Base-by-base conservation (phyloP, 1,140 invertebrate species). In the Cydia fagiglandana region DNA sequence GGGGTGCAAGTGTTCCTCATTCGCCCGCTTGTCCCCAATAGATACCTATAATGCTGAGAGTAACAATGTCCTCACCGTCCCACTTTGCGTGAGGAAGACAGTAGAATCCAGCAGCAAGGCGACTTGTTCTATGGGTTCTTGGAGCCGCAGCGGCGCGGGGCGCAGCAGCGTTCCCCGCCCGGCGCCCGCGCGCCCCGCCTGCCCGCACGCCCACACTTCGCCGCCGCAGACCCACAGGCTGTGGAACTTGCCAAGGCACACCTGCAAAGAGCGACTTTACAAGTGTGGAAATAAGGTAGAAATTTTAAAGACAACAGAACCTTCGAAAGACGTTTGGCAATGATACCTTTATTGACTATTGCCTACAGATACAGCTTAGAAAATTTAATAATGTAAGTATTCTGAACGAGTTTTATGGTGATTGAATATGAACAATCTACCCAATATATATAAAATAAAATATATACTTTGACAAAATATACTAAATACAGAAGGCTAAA, bases 171-270 rank as follows among this genome's bases (percentile, higher is more conserved):
- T 94, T 56, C 96, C 94, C 64, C 93, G 88, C 0, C 94, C 93
- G 15, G 95, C 93, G 0, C 96, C 96, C 2, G 97, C 93, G 24
- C 96, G 88, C 0, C 95, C 96, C 87, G 0, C 95, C 95, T 76
- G 81, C 80, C 2, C 81, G 13, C 45, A 47, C 12, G 12, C 45
- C 84, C 4, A 93, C 91, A 1, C 77, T 9, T 61, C 56, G 50
- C 24, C 90, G 34, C 34, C 80, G 53, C 83, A 83, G 45, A 96
- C 85, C 84, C 96, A 95, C 4, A 96, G 88, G 75, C 94, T 94
- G 86, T 96, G 96, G 86, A 95, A 96, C 84, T 95, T 95, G 76
- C 94, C 93, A 83, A 96, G 93, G 17, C 93, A 93, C 20, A 96
- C 82, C 83, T 85, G 76, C 10, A 76, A 88, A 66, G 4, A 15